Conservation (phyloP, 2,888 invertebrate genomes). For the Aphodius sticticus region DNA sequence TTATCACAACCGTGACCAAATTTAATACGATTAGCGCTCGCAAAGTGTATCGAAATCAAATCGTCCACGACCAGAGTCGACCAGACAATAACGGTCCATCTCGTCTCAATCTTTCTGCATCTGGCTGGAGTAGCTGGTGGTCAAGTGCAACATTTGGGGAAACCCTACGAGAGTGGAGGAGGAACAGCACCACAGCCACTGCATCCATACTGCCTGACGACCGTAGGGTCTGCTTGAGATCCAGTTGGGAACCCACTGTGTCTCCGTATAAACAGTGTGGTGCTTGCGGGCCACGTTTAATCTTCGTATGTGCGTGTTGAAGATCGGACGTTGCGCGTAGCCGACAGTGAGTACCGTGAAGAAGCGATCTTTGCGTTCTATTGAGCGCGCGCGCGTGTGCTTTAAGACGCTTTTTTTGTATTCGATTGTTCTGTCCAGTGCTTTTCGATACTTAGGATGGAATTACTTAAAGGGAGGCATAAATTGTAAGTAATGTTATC, state of each 20-base stretch:
- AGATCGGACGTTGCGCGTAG: slow-evolving; percentile 10
- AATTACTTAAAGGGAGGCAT: slow-evolving; percentile 12
- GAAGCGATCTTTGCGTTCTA: not conserved
- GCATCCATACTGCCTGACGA: not conserved
- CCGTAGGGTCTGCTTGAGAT: slow-evolving; percentile 9
- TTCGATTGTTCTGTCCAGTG: slow-evolving; percentile 5
- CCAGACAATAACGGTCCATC: not conserved
- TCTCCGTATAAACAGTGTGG: slow-evolving; percentile 16
- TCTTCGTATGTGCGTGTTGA: slow-evolving; percentile 22
- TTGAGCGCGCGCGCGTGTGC: not conserved
- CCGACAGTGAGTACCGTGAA: not conserved
- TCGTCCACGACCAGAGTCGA: not conserved
- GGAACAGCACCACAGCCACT: slow-evolving; percentile 5
- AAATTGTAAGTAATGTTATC: slow-evolving; percentile 7
- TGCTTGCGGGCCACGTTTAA: slow-evolving; percentile 17
- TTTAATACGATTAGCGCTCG: not conserved
- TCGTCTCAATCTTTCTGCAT: not conserved
- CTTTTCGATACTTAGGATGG: slow-evolving; percentile 12
- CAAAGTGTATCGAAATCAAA: not conserved
- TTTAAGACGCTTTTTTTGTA: slow-evolving; percentile 7
- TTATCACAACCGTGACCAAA: not conserved
- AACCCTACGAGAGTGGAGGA: not conserved
- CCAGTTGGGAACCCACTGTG: not conserved
- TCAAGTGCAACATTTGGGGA: not conserved
- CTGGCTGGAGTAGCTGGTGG: not conserved